phyloP scores from a whole-genome alignment of 2,888 invertebrate genomes.

The Volucella bombylans region DNA sequence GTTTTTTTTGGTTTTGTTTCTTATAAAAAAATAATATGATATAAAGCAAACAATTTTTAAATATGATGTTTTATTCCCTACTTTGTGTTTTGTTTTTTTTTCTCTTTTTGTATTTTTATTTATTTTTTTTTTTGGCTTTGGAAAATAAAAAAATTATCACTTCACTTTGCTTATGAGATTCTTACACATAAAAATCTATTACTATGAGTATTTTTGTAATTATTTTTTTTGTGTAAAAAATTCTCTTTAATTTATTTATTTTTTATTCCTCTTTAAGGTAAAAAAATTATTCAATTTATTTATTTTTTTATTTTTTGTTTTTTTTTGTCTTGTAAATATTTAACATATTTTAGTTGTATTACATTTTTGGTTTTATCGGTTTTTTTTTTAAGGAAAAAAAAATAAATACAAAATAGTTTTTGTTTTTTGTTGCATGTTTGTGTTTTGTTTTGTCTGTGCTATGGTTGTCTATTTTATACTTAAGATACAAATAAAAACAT shows the following conservation, averaged over 20 bases:
- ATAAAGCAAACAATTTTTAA: constrained; percentile 30
- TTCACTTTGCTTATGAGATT: constrained; percentile 31
- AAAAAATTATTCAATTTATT: constrained; percentile 48
- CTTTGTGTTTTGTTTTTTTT: background rate
- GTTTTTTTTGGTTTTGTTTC: constrained; percentile 2
- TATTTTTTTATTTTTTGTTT: background rate
- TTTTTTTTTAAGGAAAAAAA: constrained; percentile 62
- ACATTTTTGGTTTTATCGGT: constrained; percentile 8
- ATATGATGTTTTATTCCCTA: constrained; percentile 38
- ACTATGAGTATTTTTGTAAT: constrained; percentile 41
- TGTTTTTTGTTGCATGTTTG: constrained; percentile 19
- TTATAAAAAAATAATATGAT: constrained; percentile 17
- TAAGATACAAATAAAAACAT: constrained; percentile 41
- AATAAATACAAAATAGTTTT: constrained; percentile 70
- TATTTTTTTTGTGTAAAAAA: constrained; percentile 62
- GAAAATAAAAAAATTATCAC: background rate
- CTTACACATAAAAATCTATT: constrained; percentile 36
- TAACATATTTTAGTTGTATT: constrained; percentile 44
- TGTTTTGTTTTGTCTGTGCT: constrained; percentile 55
- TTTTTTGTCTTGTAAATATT: constrained; percentile 59
- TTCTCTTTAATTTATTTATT: constrained; percentile 22
- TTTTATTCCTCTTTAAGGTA: constrained; percentile 47
- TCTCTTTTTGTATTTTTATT: background rate
- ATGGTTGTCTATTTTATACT: constrained; percentile 55
- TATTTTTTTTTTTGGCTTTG: constrained; percentile 55